Base-by-base conservation (phyloP, 2,113 vertebrate genomes). In the Turnix velox region DNA sequence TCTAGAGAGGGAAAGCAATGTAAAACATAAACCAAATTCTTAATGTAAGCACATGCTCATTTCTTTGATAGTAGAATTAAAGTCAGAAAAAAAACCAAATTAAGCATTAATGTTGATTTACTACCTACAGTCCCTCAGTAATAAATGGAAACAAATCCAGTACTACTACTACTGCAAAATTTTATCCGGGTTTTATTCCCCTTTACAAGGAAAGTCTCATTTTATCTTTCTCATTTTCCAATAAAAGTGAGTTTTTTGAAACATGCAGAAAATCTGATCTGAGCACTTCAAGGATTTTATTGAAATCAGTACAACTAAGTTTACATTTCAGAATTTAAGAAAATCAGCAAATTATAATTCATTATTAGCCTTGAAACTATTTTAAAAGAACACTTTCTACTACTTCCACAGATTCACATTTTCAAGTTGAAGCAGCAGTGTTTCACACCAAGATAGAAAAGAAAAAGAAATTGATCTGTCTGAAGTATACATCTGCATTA, bases 391-490 rank as follows among this genome's bases (percentile, higher is more conserved):
- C 9, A 13, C n/a, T 73, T 69, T 45, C 18, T 67, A 33, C 37
- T 83, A 15, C 18, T 63, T 46, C 68, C 48, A 23, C 54, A 72
- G 63, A 8, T 54, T 68, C 31, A 39, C 15, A 52, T 81, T 92
- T 83, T 55, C 55, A 75, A 78, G 45, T 31, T n/a, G 81, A 73
- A 91, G 75, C 91, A 92, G 85, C 52, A 92, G 57, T 18, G 17
- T 51, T 92, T 92, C 63, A 96, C 30, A n/a, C 57, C 35, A 73
- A 86, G 61, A 77, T 31, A 91, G 37, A 80, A 88, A 88, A 86
- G n/a, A 54, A 94, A 92, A 81, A 97, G 72, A 92, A 90, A 42
- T 51, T 0, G 83, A 52, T 6, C 40, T n/a, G 20, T 30, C 84
- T 90, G 92, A 83, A 83, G 69, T 10, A 68, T 71, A 95, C 49